Conservation (phyloP, 2,113 vertebrate species). For the Archilochus colubris region DNA sequence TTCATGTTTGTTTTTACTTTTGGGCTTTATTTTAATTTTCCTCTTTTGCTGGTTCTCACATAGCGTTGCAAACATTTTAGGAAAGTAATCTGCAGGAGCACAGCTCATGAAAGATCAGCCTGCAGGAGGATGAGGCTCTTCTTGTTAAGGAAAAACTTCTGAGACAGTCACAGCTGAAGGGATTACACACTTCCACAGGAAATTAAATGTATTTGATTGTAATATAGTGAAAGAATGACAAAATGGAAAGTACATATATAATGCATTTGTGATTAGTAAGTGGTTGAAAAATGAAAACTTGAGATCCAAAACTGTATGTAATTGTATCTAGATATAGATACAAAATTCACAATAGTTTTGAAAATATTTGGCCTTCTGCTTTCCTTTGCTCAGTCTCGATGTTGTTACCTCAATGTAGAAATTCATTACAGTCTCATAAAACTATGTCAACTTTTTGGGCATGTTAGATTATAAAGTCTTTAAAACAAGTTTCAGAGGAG, state of each 20-base stretch:
- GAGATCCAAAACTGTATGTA: background rate
- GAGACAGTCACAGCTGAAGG: constrained; percentile 39
- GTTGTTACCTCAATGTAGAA: background rate
- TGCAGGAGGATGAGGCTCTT: background rate
- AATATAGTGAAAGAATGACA: constrained; percentile 38
- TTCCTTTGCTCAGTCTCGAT: background rate
- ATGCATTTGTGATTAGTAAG: constrained; percentile 2
- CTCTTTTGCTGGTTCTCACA: background rate
- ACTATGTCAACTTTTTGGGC: background rate
- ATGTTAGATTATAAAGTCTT: background rate
- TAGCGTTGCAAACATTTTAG: constrained; percentile 20
- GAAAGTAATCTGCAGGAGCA: constrained; percentile 42
- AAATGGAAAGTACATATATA: constrained; percentile 24
- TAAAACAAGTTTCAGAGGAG: background rate
- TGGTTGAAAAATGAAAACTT: constrained; percentile 36
- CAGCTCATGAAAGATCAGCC: constrained; percentile 21
- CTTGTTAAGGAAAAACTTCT: constrained; percentile 53
- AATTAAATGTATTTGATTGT: constrained; percentile 56
- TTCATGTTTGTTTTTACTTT: constrained; percentile 5
- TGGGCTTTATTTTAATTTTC: constrained; percentile 17
- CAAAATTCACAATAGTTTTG: background rate
- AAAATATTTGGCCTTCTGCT: background rate
- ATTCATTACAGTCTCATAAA: background rate
- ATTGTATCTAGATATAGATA: background rate
- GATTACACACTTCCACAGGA: constrained; percentile 52